These are phyloP conservation scores for Notodonta dromedarius DNA, from an alignment of 2,888 invertebrate species.

Conservation along the genomic window DNA sequence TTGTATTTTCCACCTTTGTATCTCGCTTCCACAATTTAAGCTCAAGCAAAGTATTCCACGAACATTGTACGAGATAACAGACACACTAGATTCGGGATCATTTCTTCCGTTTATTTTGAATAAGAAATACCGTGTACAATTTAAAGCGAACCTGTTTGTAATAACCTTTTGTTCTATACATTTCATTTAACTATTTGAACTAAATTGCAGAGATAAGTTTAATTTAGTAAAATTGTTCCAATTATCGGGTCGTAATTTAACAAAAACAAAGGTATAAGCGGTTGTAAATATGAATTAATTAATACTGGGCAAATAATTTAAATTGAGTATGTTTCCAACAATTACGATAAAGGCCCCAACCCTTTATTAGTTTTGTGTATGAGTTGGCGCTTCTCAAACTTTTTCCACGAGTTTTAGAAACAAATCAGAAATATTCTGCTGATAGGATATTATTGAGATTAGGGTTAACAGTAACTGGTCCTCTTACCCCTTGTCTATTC, in stretches of 20 bases:
- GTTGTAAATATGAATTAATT: constrained; percentile 33
- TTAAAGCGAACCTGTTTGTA: too few species aligned
- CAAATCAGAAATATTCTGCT: not conserved
- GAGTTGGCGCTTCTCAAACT: constrained; percentile 2
- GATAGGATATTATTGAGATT: not conserved
- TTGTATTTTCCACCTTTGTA: not conserved
- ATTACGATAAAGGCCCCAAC: not conserved
- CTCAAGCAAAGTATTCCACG: not conserved
- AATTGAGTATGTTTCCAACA: constrained; percentile 1
- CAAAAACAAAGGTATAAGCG: constrained; percentile 10
- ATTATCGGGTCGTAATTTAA: not conserved
- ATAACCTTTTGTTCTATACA: too few species aligned
- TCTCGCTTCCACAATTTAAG: not conserved
- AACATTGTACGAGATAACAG: not conserved
- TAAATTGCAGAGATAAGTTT: not conserved
- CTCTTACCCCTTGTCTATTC: too few species aligned
- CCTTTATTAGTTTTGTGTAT: constrained; percentile 6
- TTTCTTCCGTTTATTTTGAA: not conserved
- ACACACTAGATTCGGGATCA: not conserved
- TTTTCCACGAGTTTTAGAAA: constrained; percentile 1
- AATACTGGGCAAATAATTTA: constrained; percentile 16
- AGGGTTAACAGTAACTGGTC: too few species aligned
- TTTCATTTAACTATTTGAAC: too few species aligned
- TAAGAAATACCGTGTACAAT: not conserved
- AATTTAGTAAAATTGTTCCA: not conserved